Conservation (phyloP, 2,797 vertebrate species). For the Sebastes trivittatus region DNA sequence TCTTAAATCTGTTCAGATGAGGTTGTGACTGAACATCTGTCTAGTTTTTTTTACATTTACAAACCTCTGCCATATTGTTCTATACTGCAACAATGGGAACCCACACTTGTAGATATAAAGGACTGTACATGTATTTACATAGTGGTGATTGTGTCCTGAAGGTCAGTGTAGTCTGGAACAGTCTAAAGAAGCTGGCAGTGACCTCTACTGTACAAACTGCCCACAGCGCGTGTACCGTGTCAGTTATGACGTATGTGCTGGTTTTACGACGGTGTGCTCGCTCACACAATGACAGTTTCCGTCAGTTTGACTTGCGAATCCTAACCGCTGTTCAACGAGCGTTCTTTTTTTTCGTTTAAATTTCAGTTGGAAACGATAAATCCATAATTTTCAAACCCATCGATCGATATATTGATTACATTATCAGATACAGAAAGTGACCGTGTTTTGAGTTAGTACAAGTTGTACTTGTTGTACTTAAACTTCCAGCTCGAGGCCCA, state of each 20-base stretch:
- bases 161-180: slow-evolving; percentile 33
- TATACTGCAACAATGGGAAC: background rate
- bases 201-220: slow-evolving; percentile 59
- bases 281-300: slow-evolving; percentile 80
- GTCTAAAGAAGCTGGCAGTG: slow-evolving; percentile 32
- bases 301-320: slow-evolving; percentile 70
- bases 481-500: slow-evolving; percentile 70
- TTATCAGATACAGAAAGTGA: background rate
- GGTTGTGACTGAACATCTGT: background rate
- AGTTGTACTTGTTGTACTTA: slow-evolving; percentile 24
- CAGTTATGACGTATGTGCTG: slow-evolving; percentile 55
- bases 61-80: background rate
- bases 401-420: slow-evolving; percentile 1
- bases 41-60: background rate
- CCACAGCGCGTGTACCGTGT: slow-evolving; percentile 7
- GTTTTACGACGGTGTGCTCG: slow-evolving; percentile 81
- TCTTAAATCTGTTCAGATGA: background rate
- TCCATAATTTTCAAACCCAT: background rate
- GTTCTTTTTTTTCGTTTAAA: slow-evolving; percentile 23
- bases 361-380: slow-evolving; percentile 11
- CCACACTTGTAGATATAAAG: background rate
- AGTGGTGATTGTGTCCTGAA: background rate
- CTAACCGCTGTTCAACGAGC: slow-evolving; percentile 65
- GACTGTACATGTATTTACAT: background rate
- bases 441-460: background rate